Conservation (phyloP, 1,140 invertebrate genomes). For the Reticulitermes speratus region DNA sequence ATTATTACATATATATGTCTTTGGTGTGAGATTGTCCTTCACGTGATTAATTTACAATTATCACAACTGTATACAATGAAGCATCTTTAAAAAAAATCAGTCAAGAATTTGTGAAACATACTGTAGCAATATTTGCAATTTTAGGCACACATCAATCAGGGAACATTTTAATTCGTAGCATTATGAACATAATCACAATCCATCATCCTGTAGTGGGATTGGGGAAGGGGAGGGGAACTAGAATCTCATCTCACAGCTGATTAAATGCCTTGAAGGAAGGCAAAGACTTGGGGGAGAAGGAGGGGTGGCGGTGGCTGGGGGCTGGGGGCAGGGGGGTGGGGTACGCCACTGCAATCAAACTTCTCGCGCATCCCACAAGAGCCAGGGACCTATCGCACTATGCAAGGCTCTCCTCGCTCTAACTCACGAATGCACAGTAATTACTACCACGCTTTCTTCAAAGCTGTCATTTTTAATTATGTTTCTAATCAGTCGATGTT, state of each 20-base stretch:
- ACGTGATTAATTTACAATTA: too few species aligned
- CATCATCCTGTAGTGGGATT: background rate
- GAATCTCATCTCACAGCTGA: slow-evolving; percentile 14
- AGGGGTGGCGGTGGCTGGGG: too few species aligned
- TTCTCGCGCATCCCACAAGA: background rate
- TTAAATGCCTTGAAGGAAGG: background rate
- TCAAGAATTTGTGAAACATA: too few species aligned
- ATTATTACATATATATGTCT: too few species aligned
- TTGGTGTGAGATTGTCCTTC: too few species aligned
- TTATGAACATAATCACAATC: slow-evolving; percentile 19
- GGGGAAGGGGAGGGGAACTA: background rate
- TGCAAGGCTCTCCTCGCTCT: background rate
- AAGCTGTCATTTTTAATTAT: background rate
- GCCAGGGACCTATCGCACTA: background rate
- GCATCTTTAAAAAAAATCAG: too few species aligned
- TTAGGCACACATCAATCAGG: slow-evolving; percentile 14
- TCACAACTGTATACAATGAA: too few species aligned
- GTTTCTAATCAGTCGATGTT: background rate
- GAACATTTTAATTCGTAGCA: slow-evolving; percentile 14
- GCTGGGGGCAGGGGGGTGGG: too few species aligned
- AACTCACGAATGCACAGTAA: background rate
- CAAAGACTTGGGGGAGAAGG: background rate
- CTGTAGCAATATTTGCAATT: background rate
- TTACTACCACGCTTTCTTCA: background rate
- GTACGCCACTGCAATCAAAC: background rate